phyloP scores from a whole-genome alignment of 2,113 vertebrate species.

The Caranx ignobilis region DNA sequence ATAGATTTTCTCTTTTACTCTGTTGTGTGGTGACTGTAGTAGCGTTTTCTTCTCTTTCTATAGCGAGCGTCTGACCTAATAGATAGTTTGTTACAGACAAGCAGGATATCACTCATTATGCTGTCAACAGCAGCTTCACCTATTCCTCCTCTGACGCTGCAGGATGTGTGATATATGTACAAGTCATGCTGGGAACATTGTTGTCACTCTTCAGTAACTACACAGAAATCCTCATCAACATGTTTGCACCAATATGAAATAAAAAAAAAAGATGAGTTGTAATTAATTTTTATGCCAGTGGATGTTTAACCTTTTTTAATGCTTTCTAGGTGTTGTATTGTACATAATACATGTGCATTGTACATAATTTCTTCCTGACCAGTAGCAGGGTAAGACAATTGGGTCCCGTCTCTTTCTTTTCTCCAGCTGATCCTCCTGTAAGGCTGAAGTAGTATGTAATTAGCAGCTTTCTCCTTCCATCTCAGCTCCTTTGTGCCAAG shows the following conservation, averaged over 20 bases:
- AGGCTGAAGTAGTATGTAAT: constrained; percentile 73
- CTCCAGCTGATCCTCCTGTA: constrained; percentile 70
- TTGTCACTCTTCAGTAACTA: background rate
- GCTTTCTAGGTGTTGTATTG: constrained; percentile 15
- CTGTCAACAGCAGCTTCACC: constrained; percentile 18
- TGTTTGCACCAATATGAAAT: background rate
- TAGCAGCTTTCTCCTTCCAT: constrained; percentile 80
- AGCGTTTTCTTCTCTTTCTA: constrained; percentile 18
- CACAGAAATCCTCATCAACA: background rate
- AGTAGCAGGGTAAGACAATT: constrained; percentile 25
- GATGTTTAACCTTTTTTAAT: constrained; percentile 35
- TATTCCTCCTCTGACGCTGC: background rate
- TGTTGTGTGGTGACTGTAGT: background rate
- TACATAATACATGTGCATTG: background rate
- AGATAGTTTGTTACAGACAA: constrained; percentile 31
- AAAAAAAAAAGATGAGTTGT: background rate
- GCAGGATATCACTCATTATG: constrained; percentile 32
- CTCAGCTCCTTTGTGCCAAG: constrained; percentile 75
- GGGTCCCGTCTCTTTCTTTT: constrained; percentile 33
- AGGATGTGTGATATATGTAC: constrained; percentile 1
- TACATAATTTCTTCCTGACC: constrained; percentile 27
- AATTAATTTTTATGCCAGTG: constrained; percentile 26
- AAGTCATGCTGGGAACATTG: constrained; percentile 6
- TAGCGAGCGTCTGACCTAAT: constrained; percentile 25
- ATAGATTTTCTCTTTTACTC: constrained; percentile 9